Conservation (phyloP, 2,113 vertebrate species). For the Sinocyclocheilus anophthalmus region DNA sequence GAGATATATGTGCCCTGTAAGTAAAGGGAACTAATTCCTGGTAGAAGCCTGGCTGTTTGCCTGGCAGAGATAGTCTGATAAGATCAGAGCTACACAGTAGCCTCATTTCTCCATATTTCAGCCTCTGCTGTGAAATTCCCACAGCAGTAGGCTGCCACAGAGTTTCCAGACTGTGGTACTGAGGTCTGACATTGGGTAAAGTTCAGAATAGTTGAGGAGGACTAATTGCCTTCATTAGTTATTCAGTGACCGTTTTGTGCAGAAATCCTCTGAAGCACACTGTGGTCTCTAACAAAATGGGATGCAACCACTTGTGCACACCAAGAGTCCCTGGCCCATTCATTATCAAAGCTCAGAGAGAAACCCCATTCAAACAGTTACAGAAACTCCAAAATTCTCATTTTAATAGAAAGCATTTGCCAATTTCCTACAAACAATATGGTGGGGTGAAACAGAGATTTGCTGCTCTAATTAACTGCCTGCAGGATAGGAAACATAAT, state of each 20-base stretch:
- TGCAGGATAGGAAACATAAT: conserved; percentile 47
- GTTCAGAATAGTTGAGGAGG: conserved; percentile 13
- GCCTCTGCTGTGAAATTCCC: neutral
- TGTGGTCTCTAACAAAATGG: conserved; percentile 34
- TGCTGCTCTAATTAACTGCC: conserved; percentile 58
- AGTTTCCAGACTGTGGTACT: neutral
- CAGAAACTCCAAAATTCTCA: neutral
- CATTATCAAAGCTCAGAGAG: conserved; percentile 17
- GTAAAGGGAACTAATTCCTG: neutral
- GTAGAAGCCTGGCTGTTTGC: conserved; percentile 22
- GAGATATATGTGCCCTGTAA: conserved; percentile 2
- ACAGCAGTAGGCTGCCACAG: neutral
- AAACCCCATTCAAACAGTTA: neutral
- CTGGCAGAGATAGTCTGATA: neutral
- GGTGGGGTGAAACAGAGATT: conserved; percentile 6
- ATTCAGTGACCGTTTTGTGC: conserved; percentile 38
- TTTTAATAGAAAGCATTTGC: neutral
- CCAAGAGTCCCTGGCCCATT: conserved; percentile 19
- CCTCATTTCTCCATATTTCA: conserved; percentile 4
- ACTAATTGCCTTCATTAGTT: conserved; percentile 38
- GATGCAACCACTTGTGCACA: conserved; percentile 23
- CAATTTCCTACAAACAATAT: conserved; percentile 13
- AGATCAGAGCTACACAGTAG: neutral
- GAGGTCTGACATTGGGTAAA: neutral
- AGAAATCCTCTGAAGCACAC: conserved; percentile 5